Conservation (phyloP, 2,888 invertebrate species). For the Linyphia triangularis region DNA sequence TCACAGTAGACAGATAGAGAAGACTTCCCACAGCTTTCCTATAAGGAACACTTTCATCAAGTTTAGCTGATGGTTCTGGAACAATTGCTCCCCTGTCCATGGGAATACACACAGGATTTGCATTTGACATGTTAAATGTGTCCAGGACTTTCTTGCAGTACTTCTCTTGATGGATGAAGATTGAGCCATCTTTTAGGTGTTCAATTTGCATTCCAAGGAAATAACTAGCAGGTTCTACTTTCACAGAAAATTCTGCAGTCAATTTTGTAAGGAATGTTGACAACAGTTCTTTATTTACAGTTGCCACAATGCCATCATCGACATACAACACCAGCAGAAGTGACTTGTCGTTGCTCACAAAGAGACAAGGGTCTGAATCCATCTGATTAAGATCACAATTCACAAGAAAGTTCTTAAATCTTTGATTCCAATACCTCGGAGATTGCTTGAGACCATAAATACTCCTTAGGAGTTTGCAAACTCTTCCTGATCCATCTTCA, state of each 20-base stretch:
- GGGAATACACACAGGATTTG: conserved; percentile 14
- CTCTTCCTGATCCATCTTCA: conserved; percentile 8
- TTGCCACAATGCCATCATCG: conserved; percentile 25
- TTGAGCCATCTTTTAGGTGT: conserved; percentile 30
- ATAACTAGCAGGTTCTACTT: conserved; percentile 7
- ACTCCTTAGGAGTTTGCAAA: conserved; percentile 73
- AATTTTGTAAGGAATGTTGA: conserved; percentile 6
- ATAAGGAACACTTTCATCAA: conserved; percentile 17
- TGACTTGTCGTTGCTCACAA: background rate
- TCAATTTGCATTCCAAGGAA: conserved; percentile 29
- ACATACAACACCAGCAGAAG: conserved; percentile 12
- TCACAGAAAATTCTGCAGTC: background rate
- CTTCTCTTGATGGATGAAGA: conserved; percentile 21
- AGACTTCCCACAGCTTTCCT: conserved; percentile 17
- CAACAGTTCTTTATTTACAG: background rate
- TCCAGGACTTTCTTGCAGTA: conserved; percentile 7
- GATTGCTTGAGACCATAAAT: conserved; percentile 77
- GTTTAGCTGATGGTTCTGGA: background rate
- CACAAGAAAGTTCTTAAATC: conserved; percentile 39
- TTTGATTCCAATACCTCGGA: conserved; percentile 75
- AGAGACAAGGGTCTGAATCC: conserved; percentile 21
- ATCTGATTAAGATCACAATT: background rate
- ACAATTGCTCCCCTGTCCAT: background rate
- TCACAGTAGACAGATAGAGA: conserved; percentile 2
- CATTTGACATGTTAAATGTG: background rate